Percentiles rank a stretch among this genome's conserved stretches.
These are phyloP conservation scores for Seriola quinqueradiata DNA, from an alignment of 2,113 vertebrate species.

Conservation along the genomic window DNA sequence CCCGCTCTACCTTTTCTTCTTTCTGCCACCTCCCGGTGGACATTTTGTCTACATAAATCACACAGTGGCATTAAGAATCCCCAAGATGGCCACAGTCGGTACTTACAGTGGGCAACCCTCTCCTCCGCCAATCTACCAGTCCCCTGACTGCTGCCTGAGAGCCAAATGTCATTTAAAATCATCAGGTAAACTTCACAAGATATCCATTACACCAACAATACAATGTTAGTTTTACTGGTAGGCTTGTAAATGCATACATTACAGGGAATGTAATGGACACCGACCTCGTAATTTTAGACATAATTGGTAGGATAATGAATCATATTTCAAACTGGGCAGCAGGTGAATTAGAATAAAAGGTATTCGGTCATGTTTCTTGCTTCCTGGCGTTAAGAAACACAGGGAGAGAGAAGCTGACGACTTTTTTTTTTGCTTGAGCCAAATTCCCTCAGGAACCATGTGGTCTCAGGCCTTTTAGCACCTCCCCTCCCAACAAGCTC, in stretches of 20 bases:
- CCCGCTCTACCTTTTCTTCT: constrained; percentile 34
- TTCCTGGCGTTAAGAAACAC: not conserved
- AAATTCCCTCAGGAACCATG: constrained; percentile 15
- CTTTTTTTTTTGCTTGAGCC: not conserved
- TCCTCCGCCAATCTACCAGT: constrained; percentile 1
- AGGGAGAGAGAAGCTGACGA: rapidly evolving
- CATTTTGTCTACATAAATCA: constrained; percentile 81
- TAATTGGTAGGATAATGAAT: not conserved
- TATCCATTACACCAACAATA: constrained; percentile 4
- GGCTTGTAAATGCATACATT: not conserved
- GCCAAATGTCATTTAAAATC: constrained; percentile 25
- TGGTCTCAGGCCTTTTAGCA: constrained; percentile 8
- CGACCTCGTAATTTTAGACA: too few relatives aligned
- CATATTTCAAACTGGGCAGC: not conserved
- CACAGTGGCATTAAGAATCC: constrained; percentile 74
- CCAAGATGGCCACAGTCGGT: constrained; percentile 73
- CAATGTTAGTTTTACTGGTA: not conserved
- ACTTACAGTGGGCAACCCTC: constrained; percentile 50
- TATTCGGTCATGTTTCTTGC: not conserved
- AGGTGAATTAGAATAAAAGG: not conserved
- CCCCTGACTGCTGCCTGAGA: constrained; percentile 28
- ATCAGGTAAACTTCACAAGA: constrained; percentile 11
- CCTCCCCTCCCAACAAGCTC: not conserved
- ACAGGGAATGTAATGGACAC: not conserved
- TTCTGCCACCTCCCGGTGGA: constrained; percentile 61